Base-by-base conservation (phyloP, 1,140 invertebrate genomes). In the Dendroctonus ponderosae region DNA sequence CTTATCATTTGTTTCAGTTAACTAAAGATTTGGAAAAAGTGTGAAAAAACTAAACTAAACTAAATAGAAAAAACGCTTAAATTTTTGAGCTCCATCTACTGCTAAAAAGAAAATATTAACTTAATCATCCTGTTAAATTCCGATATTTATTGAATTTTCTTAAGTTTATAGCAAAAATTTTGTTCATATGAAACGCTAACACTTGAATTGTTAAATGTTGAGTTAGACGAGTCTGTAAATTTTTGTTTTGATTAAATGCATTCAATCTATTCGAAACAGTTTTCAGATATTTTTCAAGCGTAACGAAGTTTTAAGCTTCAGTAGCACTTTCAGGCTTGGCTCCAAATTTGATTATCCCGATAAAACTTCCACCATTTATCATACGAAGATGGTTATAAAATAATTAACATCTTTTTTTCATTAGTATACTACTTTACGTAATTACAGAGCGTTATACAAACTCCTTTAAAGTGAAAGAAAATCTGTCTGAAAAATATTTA, bases 211-310 rank as follows among this genome's bases (percentile, higher is more conserved):
- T n/a, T n/a, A n/a, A n/a, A n/a, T n/a, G n/a, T n/a, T n/a, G 26
- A 26, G 26, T 26, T 26, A 26, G 26, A 26, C 26, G 26, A 26
- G 3, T 26, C 26, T 26, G 26, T 2, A 26, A 41, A 56, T 56
- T 56, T 56, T 56, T 56, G 53, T 56, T 56, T 40, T 56, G 53
- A 56, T 56, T 56, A 56, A 56, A 56, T n/a, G 41, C 53, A 52
- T 52, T 52, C 50, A 52, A 52, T 52, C 50, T 26, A 52, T 52
- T 52, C 50, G 50, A 15, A 56, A 56, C 4, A 9, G 50, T 37
- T 37, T 37, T 26, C 12, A 8, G 26, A n/a, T 26, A 56, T 56
- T 56, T 56, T 56, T 56, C 38, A 41, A 41, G 53, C 53, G 56
- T 40, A 58, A 58, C 56, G 11, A 44, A 58, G 9, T 58, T 58